Percentiles rank a stretch among this genome's conserved stretches.
These are phyloP conservation scores for Lycaon pictus DNA, from an alignment of 2,113 vertebrate species.

Conservation along the genomic window DNA sequence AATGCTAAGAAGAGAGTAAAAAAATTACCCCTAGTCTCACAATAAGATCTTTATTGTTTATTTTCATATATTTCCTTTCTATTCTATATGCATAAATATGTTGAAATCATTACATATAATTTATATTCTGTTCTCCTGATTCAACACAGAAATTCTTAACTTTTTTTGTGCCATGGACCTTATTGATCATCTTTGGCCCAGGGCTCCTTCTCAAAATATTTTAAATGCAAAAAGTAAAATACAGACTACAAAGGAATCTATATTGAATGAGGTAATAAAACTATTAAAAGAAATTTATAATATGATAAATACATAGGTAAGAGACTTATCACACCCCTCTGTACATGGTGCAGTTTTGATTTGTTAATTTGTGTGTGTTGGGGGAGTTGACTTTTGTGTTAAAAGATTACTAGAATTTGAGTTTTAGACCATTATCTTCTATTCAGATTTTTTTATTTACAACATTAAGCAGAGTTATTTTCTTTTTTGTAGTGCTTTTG, in stretches of 20 bases:
- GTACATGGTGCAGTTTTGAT: not conserved
- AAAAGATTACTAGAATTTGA: constrained; percentile 6
- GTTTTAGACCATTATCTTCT: constrained; percentile 22
- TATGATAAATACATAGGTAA: not conserved
- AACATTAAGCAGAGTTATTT: constrained; percentile 28
- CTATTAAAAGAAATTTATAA: not conserved
- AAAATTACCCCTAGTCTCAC: not conserved
- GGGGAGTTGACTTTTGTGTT: not conserved
- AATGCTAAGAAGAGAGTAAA: constrained; percentile 9
- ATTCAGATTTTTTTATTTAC: constrained; percentile 17
- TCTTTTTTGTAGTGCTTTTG: constrained; percentile 91
- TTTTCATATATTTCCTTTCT: constrained; percentile 13
- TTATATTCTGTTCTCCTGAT: constrained; percentile 16
- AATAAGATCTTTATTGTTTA: not conserved
- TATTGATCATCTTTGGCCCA: not conserved
- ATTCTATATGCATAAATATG: not conserved
- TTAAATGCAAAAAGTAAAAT: constrained; percentile 48
- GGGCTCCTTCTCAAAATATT: not conserved
- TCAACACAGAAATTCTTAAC: not conserved
- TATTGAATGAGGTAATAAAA: constrained; percentile 28
- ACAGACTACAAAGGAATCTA: not conserved
- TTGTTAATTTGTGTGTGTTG: constrained; percentile 2
- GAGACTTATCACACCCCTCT: not conserved
- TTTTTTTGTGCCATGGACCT: not conserved
- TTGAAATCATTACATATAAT: not conserved